Percentiles rank a stretch among this genome's conserved stretches.
Evolutionary conservation across 1,140 invertebrate species (phyloP).

Genomic region (Elymnias hypermnestra): DNA sequence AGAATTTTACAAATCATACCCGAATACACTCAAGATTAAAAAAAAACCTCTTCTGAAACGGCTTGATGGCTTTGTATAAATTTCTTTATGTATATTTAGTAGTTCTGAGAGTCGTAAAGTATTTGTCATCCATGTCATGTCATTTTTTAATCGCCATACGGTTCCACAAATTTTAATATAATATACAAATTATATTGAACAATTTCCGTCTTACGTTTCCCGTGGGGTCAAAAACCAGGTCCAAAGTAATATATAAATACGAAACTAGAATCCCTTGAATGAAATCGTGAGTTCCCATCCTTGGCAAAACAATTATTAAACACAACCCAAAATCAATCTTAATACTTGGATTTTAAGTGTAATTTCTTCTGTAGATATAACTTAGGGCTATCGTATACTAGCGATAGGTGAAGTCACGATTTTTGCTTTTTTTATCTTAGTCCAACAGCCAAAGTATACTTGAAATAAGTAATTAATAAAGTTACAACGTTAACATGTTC

Average conservation of each 20-base stretch:
- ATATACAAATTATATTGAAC: too few relatives aligned
- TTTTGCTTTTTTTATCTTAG: slow-evolving; percentile 19
- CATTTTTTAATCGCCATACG: too few relatives aligned
- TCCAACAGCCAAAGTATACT: slow-evolving; percentile 16
- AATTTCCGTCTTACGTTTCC: too few relatives aligned
- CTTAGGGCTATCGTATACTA: slow-evolving; percentile 19
- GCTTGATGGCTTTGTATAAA: too few relatives aligned
- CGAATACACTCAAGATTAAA: too few relatives aligned
- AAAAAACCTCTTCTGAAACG: too few relatives aligned
- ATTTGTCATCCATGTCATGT: too few relatives aligned
- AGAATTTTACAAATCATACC: too few relatives aligned
- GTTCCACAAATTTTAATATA: too few relatives aligned
- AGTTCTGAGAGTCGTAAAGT: too few relatives aligned
- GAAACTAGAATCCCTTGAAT: slow-evolving; percentile 26
- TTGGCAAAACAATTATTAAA: slow-evolving; percentile 11
- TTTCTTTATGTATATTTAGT: too few relatives aligned
- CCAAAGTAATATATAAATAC: slow-evolving; percentile 18
- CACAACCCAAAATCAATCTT: slow-evolving; percentile 6
- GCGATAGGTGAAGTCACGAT: slow-evolving; percentile 14
- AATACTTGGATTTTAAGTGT: background rate
- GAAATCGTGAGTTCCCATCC: slow-evolving; percentile 30
- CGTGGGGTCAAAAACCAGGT: slow-evolving; percentile 18
- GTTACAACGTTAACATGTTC: slow-evolving; percentile 9
- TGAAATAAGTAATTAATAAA: slow-evolving; percentile 6
- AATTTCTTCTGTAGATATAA: background rate